Evolutionary conservation across 2,797 vertebrate species (phyloP).

Genomic region (Alosa sapidissima): DNA sequence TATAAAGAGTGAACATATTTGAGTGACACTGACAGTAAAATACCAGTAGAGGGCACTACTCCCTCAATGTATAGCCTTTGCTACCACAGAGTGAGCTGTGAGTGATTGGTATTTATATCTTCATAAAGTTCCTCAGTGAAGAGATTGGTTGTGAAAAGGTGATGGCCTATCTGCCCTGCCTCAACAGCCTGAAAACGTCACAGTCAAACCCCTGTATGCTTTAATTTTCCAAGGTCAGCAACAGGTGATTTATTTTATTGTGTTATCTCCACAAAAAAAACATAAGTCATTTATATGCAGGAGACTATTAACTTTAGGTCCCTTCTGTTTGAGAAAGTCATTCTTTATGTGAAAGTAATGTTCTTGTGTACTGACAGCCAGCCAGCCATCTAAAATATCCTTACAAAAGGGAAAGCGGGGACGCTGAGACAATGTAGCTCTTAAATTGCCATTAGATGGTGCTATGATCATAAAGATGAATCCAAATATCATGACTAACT

Average conservation of each 20-base stretch:
- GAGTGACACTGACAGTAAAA: background rate
- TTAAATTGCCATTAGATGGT: conserved; percentile 39
- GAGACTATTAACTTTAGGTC: background rate
- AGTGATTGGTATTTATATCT: conserved; percentile 2
- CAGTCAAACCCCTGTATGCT: background rate
- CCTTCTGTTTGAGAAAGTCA: background rate
- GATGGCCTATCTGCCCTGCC: background rate
- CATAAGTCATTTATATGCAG: background rate
- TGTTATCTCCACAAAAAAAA: background rate
- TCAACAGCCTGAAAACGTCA: background rate
- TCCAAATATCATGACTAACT: background rate
- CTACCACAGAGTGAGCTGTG: background rate
- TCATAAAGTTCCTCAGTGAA: background rate
- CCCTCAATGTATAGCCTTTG: background rate
- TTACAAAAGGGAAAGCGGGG: background rate
- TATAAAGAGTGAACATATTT: background rate
- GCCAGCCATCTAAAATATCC: background rate
- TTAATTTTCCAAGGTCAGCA: background rate
- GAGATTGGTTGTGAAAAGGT: background rate
- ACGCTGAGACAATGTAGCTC: background rate
- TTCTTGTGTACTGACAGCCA: background rate
- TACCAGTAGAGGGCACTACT: conserved; percentile 61
- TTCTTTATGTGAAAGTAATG: background rate
- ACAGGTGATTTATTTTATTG: background rate
- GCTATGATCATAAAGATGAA: conserved; percentile 33